A percentile compares a stretch with the other conserved stretches of the same genome.
phyloP scores from a whole-genome alignment of 92 coral and sea anemone genomes.

The Palythoa heliodiscus region DNA sequence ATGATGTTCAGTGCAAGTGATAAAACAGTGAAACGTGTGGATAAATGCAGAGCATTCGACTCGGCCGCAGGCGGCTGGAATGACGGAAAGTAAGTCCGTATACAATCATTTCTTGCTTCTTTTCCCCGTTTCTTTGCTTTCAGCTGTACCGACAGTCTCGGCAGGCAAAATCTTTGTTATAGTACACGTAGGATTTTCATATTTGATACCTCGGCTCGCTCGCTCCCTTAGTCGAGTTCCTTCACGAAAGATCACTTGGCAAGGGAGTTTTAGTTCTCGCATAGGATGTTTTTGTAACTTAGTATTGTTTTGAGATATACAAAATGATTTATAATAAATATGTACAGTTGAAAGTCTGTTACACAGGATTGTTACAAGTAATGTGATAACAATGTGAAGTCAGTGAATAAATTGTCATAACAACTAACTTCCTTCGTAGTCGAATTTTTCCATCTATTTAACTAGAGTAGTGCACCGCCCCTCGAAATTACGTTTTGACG shows the following conservation, averaged over 20 bases:
- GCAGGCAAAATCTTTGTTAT: not conserved
- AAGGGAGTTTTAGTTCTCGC: not conserved
- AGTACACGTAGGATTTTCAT: not conserved
- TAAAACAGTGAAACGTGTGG: not conserved
- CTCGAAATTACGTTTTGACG: too few species aligned
- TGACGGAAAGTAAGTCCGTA: not conserved
- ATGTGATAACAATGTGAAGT: not conserved
- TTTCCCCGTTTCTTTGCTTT: not conserved
- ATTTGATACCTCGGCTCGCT: not conserved
- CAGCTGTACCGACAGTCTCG: not conserved
- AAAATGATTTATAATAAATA: not conserved
- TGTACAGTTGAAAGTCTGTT: slow-evolving; percentile 21
- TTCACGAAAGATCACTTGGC: too few species aligned
- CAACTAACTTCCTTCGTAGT: not conserved
- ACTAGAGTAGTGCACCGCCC: too few species aligned
- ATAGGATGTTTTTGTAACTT: not conserved
- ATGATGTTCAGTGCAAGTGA: not conserved
- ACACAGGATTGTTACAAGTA: not conserved
- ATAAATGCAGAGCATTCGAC: not conserved
- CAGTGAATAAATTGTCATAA: not conserved
- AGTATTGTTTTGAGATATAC: too few species aligned
- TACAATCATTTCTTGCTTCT: not conserved
- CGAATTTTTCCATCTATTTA: not conserved
- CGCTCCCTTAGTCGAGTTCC: too few species aligned
- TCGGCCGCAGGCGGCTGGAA: slow-evolving; percentile 31